Percentiles rank a stretch among this genome's conserved stretches.
Evolutionary conservation across 2,888 invertebrate species (phyloP).

Genomic region (Cordilura impudica): DNA sequence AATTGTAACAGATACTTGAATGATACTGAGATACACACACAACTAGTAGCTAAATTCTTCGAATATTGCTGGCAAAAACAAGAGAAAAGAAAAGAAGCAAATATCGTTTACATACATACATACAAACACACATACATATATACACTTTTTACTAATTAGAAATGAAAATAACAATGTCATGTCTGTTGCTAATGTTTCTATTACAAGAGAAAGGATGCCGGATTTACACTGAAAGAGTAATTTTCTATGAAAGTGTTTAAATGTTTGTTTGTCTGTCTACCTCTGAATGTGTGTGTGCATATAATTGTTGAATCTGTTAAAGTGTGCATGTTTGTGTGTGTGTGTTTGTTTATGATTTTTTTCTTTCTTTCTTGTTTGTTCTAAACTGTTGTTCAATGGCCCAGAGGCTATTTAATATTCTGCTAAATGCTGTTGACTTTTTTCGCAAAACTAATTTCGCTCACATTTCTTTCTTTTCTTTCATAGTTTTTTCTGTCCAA

Average conservation of each 20-base stretch:
- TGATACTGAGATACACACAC: slow-evolving; percentile 1
- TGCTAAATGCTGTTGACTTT: slow-evolving; percentile 40
- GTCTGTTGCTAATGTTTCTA: slow-evolving; percentile 58
- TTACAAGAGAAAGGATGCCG: slow-evolving; percentile 44
- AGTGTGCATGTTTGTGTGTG: slow-evolving; percentile 10
- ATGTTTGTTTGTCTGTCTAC: slow-evolving; percentile 13
- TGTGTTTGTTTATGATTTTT: not conserved
- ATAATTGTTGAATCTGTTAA: slow-evolving; percentile 47
- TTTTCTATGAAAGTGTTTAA: slow-evolving; percentile 33
- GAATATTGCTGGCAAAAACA: not conserved
- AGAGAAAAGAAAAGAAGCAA: not conserved
- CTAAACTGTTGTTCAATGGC: slow-evolving; percentile 35
- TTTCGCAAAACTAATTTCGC: slow-evolving; percentile 51
- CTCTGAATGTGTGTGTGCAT: slow-evolving; percentile 17
- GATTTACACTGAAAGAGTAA: slow-evolving; percentile 30
- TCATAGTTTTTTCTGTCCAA: slow-evolving; percentile 13
- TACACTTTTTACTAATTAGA: not conserved
- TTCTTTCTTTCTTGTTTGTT: slow-evolving; percentile 27
- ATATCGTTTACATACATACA: not conserved
- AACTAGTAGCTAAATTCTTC: not conserved
- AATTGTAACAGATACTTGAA: slow-evolving; percentile 57
- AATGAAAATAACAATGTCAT: slow-evolving; percentile 48
- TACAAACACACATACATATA: not conserved
- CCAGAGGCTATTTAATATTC: slow-evolving; percentile 59
- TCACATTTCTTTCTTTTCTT: slow-evolving; percentile 52